Base-by-base conservation (phyloP, 1,140 invertebrate species). In the Epicauta chinensis region DNA sequence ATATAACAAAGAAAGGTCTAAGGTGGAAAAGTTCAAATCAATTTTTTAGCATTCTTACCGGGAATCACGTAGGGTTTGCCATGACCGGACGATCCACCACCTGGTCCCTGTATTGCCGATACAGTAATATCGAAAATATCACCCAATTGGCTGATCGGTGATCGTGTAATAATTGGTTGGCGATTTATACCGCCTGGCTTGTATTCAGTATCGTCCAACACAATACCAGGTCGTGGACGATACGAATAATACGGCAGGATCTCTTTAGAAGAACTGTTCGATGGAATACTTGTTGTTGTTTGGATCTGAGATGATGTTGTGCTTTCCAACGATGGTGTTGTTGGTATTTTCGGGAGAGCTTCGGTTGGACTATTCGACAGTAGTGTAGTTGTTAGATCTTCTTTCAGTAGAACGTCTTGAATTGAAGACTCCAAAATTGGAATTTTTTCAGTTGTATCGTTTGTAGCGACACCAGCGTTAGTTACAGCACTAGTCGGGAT, bases 121-220 rank as follows among this genome's bases (percentile, higher is more conserved):
- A 93, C 83, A 0, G 89, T 91, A 0, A 93, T 82, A 60, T 93
- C 89, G 64, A 93, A 92, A 16, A 91, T 84, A 63, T 93, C 89
- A 3, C 87, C 86, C 51, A 64, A 72, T 53, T 63, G 75, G 39
- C 65, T 74, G 23, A 63, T 36, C 41, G 60, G 65, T n/a, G 66
- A 66, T 45, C 60, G 61, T 2, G 69, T 70, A 6, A 68, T 44
- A n/a, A 70, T 66, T 41, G 62, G 66, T 38, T 63, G 68, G 38
- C 61, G 16, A 38, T 65, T 58, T 4, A 69, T 63, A 0, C 76
- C 77, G 37, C 80, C 80, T 0, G 82, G 83, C 63, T 84, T 84
- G 69, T 83, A 86, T 64, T 86, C 83, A 1, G 87, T 82, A 64
- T 90, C 87, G 55, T 91, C 87, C 12, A 90, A 68, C 1, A 91